Evolutionary conservation across 1,140 invertebrate species (phyloP).

Genomic region (Zelostemma sp.): DNA sequence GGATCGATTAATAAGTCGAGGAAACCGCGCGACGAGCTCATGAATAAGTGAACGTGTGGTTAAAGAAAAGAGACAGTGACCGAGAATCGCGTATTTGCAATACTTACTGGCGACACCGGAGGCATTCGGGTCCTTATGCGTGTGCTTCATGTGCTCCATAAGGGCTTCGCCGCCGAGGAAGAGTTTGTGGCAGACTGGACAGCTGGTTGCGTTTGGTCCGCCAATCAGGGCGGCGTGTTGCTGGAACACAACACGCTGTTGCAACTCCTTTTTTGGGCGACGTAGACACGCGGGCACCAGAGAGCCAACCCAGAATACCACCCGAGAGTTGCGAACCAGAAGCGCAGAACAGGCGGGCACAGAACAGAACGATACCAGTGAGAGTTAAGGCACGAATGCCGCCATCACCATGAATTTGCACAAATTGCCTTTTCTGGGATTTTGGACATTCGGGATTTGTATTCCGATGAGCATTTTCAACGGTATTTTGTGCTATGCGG

Average conservation of each 20-base stretch:
- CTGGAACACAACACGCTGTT: slow-evolving; percentile 90
- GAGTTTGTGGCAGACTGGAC: slow-evolving; percentile 93
- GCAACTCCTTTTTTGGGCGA: slow-evolving; percentile 78
- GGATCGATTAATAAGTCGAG: slow-evolving; percentile 32
- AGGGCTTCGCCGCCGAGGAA: slow-evolving; percentile 91
- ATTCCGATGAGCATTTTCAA: too few species aligned
- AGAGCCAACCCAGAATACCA: slow-evolving; percentile 65
- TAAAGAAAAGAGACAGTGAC: slow-evolving; percentile 46
- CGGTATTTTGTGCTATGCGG: too few species aligned
- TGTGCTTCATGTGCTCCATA: slow-evolving; percentile 96
- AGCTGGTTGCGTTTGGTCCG: slow-evolving; percentile 87
- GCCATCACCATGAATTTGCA: slow-evolving; percentile 63
- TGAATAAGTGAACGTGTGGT: slow-evolving; percentile 41
- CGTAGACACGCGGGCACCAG: slow-evolving; percentile 55
- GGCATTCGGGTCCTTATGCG: slow-evolving; percentile 92
- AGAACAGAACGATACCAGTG: slow-evolving; percentile 70
- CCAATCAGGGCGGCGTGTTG: slow-evolving; percentile 93
- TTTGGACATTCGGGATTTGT: too few species aligned
- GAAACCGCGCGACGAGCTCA: slow-evolving; percentile 48
- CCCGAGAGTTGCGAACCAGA: slow-evolving; percentile 67
- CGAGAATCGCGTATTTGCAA: slow-evolving; percentile 45
- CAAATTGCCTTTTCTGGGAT: slow-evolving; percentile 38
- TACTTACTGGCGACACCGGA: slow-evolving; percentile 91
- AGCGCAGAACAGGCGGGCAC: slow-evolving; percentile 64
- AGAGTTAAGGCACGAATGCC: slow-evolving; percentile 65